These are phyloP conservation scores for Neoaliturus tenellus DNA, from an alignment of 2,888 invertebrate species.

Conservation along the genomic window DNA sequence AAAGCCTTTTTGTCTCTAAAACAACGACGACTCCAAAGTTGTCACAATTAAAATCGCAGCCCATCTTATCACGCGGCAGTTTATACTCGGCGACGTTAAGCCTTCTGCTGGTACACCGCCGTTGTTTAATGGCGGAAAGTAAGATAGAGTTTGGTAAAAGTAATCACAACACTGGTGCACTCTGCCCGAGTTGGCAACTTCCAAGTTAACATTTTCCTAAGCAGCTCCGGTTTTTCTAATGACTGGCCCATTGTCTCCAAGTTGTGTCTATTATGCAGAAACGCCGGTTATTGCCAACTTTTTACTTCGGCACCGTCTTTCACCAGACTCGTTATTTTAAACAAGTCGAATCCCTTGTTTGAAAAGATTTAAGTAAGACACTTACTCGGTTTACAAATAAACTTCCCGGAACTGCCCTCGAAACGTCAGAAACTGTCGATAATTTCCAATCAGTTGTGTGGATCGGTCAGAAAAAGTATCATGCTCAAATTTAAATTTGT, in stretches of 20 bases:
- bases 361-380: constrained; percentile 27
- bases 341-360: constrained; percentile 27
- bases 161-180: background rate
- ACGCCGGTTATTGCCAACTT: constrained; percentile 20
- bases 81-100: too few species aligned
- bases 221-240: constrained; percentile 27
- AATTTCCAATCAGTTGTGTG: too few species aligned
- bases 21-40: too few species aligned
- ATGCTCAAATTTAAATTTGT: too few species aligned
- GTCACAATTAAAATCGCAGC: too few species aligned
- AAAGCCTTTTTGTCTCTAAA: too few species aligned
- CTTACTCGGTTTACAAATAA: background rate
- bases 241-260: constrained; percentile 19
- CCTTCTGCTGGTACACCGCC: background rate
- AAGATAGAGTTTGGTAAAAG: background rate
- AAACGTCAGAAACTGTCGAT: too few species aligned
- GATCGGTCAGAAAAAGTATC: too few species aligned
- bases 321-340: constrained; percentile 17
- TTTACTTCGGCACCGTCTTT: constrained; percentile 20
- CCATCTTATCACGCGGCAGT: too few species aligned
- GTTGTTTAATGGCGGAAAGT: background rate
- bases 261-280: constrained; percentile 14
- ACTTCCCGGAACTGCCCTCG: background rate
- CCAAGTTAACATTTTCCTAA: constrained; percentile 17
- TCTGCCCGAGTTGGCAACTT: background rate